Evolutionary conservation across 2,797 vertebrate genomes (phyloP), one percentile per base, ranked within the genome.

Genomic region (Mionectes olivaceus): DNA sequence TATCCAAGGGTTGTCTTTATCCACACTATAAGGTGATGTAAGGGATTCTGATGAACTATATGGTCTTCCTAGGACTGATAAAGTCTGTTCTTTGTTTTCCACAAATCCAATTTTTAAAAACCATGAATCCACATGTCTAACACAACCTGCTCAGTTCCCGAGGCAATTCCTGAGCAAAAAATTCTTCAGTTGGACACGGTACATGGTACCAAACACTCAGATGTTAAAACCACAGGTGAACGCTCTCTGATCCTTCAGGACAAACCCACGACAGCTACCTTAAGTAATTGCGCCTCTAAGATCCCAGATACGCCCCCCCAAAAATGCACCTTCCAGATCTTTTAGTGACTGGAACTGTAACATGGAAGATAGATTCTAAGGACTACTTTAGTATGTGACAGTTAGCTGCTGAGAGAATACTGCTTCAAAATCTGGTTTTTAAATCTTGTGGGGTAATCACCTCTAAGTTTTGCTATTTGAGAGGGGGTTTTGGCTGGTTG

Each of bases 381-480:
- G 6, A 6, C 27, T 52, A 47, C 18, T 57, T 53, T 7, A n/a
- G 9, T 24, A 47, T 5, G 27, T 24, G 35, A 35, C 52, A 52
- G 19, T n/a, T 13, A 65, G 76, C 10, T 19, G 6, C 24, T 17
- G n/a, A 69, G 44, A 63, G 12, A 43, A 15, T 11, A 33, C n/a
- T 27, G 9, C 32, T n/a, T 28, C 30, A 10, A 41, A 32, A 7
- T 2, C 23, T n/a, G n/a, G 32, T 9, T 30, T 61, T 68, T 13
- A 22, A 39, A 46, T 12, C 21, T 9, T 9, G 1, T 4, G 2
- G 5, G 9, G 17, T 6, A 13, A 63, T 39, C 10, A 28, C 9
- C 10, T 3, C 9, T 39, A 57, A 27, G 18, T 10, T 64, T 9
- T 5, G 4, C 5, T 28, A 3, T 8, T 39, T 5, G 19, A 7